Conservation (phyloP, 2,888 invertebrate species). For the Syrista parreyssii region DNA sequence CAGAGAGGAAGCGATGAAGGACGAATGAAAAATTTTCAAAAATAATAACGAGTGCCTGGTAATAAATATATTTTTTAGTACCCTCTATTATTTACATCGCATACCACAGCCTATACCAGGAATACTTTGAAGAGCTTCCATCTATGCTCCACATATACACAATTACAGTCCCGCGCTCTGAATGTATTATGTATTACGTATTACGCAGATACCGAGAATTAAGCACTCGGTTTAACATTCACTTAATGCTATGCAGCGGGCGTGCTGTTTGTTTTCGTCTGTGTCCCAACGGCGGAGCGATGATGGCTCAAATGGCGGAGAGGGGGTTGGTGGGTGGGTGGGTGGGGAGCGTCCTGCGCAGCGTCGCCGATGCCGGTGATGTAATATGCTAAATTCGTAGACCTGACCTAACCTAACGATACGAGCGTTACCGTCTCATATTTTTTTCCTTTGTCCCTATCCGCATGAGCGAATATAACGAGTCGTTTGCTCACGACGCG, state of each 20-base stretch:
- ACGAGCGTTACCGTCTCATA: slow-evolving; percentile 13
- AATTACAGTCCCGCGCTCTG: neutral
- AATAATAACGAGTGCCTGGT: too few relatives aligned
- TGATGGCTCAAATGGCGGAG: too few relatives aligned
- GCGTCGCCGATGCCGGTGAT: slow-evolving; percentile 29
- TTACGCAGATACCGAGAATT: neutral
- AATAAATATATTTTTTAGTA: too few relatives aligned
- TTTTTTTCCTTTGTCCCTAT: neutral
- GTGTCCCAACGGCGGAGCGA: neutral
- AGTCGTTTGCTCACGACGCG: slow-evolving; percentile 9
- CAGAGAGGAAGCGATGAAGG: too few relatives aligned
- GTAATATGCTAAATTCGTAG: slow-evolving; percentile 48
- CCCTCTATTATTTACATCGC: too few relatives aligned
- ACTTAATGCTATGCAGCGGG: neutral
- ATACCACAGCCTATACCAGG: too few relatives aligned
- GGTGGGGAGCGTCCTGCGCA: neutral
- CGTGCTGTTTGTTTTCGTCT: slow-evolving; percentile 15
- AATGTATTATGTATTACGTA: neutral
- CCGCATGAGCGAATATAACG: slow-evolving; percentile 1
- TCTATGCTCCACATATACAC: neutral
- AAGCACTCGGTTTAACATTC: slow-evolving; percentile 4
- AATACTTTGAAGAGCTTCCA: too few relatives aligned
- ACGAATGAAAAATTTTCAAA: too few relatives aligned
- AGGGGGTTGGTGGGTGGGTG: neutral
- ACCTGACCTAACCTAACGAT: slow-evolving; percentile 46